These are phyloP conservation scores for Zygaena filipendulae DNA, from an alignment of 2,888 invertebrate species.

Conservation along the genomic window DNA sequence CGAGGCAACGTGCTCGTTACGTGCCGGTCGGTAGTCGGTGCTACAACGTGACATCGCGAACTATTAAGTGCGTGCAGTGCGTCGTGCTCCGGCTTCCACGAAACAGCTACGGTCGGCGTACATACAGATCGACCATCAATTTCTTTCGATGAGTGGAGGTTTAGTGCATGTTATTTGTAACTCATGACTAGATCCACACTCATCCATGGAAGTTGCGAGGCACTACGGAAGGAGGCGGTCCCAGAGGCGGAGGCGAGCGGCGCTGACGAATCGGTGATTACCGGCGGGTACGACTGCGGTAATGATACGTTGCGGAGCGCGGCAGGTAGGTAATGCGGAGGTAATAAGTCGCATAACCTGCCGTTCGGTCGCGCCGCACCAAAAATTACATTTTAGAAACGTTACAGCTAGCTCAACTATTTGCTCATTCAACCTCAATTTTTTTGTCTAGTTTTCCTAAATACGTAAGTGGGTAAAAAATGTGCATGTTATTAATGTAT, in stretches of 20 bases:
- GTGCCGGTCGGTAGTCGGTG: conserved; percentile 49
- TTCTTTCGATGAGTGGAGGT: conserved; percentile 80
- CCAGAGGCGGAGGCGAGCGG: conserved; percentile 26
- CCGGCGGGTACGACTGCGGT: conserved; percentile 43
- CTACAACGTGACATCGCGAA: conserved; percentile 53
- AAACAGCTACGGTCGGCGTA: conserved; percentile 19
- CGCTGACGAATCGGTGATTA: conserved; percentile 36
- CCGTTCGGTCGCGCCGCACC: conserved; percentile 24
- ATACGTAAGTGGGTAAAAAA: no score
- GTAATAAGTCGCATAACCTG: conserved; percentile 18
- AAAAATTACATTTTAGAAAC: conserved; percentile 50
- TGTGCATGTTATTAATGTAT: no score
- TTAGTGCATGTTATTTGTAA: conserved; percentile 74
- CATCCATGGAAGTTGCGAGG: conserved; percentile 76
- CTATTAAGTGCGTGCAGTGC: conserved; percentile 60
- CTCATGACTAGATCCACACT: conserved; percentile 85
- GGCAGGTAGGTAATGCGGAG: conserved; percentile 40
- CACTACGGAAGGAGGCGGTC: conserved; percentile 44
- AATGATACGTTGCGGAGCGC: conserved; percentile 54
- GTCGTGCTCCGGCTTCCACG: conserved; percentile 30
- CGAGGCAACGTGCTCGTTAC: conserved; percentile 53
- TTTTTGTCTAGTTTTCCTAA: conserved; percentile 22
- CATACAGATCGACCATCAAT: conserved; percentile 43
- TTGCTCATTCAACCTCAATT: conserved; percentile 46
- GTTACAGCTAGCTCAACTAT: conserved; percentile 38